Percentiles rank a stretch among this genome's conserved stretches.
phyloP scores from a whole-genome alignment of 2,888 invertebrate species.

The Brassicogethes aeneus region DNA sequence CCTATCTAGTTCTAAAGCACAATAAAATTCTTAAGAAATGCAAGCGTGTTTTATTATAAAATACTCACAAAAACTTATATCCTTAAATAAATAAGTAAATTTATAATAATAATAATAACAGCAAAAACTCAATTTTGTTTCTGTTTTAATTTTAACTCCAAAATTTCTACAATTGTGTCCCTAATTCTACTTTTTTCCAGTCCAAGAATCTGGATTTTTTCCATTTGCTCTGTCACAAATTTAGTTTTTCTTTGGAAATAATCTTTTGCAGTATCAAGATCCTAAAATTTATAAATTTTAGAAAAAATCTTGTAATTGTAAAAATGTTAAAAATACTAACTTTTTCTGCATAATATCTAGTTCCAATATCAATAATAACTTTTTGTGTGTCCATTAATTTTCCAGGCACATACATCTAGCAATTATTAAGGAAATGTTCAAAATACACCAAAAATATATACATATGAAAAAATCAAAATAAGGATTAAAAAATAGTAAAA shows the following conservation, averaged over 20 bases:
- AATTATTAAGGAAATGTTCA: slow-evolving; percentile 20
- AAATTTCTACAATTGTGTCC: slow-evolving; percentile 66
- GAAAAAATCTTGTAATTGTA: no score
- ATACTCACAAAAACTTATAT: not conserved
- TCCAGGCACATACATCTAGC: slow-evolving; percentile 90
- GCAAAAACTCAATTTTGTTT: not conserved
- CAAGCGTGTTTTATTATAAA: not conserved
- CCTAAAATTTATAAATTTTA: slow-evolving; percentile 40
- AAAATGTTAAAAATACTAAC: slow-evolving; percentile 41
- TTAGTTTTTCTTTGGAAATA: slow-evolving; percentile 88
- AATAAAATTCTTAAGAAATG: not conserved
- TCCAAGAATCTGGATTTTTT: slow-evolving; percentile 77
- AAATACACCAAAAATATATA: slow-evolving; percentile 4
- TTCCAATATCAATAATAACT: slow-evolving; percentile 92
- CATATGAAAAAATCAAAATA: no score
- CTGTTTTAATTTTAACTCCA: slow-evolving; percentile 54
- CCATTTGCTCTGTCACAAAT: slow-evolving; percentile 90
- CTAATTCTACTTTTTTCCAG: slow-evolving; percentile 76
- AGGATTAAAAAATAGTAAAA: no score
- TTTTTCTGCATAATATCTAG: slow-evolving; percentile 94
- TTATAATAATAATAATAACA: no score
- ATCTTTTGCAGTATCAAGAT: slow-evolving; percentile 73
- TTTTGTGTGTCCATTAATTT: slow-evolving; percentile 73
- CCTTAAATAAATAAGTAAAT: not conserved
- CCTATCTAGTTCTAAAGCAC: not conserved